phyloP scores from a whole-genome alignment of 2,888 invertebrate genomes.

The Phengaris arion region DNA sequence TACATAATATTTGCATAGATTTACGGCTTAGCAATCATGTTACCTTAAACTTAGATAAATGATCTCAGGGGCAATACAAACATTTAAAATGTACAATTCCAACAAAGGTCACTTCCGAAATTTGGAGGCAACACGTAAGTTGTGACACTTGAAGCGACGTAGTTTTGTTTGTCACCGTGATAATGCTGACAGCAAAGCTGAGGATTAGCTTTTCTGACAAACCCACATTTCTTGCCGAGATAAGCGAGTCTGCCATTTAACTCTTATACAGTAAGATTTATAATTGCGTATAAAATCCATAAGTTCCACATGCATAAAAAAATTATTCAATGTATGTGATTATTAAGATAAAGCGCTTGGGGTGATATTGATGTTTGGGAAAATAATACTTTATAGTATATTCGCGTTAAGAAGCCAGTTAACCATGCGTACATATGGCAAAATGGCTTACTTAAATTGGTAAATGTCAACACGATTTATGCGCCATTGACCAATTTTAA shows the following conservation, averaged over 20 bases:
- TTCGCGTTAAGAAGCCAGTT: too few species aligned
- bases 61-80: neutral
- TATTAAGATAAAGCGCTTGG: neutral
- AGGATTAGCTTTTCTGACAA: slow-evolving; percentile 52
- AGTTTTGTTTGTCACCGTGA: slow-evolving; percentile 38
- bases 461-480: too few species aligned
- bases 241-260: slow-evolving; percentile 33
- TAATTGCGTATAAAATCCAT: slow-evolving; percentile 20
- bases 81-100: neutral
- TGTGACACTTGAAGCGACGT: slow-evolving; percentile 32
- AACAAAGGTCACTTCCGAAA: slow-evolving; percentile 23
- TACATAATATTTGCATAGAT: too few species aligned
- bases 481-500: too few species aligned
- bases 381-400: neutral
- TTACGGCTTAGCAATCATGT: too few species aligned
- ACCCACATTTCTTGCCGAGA: slow-evolving; percentile 47
- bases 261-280: slow-evolving; percentile 19
- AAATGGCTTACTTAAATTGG: too few species aligned
- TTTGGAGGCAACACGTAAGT: slow-evolving; percentile 13
- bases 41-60: neutral
- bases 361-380: neutral
- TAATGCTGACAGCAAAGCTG: slow-evolving; percentile 48
- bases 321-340: neutral
- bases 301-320: slow-evolving; percentile 1
- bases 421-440: too few species aligned